Conservation (phyloP, 2,113 vertebrate species). For the Deroptyus accipitrinus region DNA sequence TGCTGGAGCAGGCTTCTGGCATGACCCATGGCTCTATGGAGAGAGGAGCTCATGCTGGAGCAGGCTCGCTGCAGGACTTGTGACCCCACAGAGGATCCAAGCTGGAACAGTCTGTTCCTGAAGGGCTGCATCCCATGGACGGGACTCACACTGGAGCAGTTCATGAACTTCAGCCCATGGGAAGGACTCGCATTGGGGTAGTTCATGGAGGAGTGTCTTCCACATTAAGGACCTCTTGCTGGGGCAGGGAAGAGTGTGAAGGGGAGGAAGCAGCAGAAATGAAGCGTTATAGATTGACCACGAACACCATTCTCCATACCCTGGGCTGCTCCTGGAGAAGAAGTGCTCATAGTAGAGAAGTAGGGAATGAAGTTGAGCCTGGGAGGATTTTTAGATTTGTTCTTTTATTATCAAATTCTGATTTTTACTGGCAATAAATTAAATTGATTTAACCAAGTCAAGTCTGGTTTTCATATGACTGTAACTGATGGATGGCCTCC, state of each 20-base stretch:
- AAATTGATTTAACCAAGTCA: accelerated
- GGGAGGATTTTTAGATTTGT: background rate
- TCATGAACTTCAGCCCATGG: background rate
- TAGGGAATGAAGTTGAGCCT: background rate
- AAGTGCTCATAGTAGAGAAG: background rate
- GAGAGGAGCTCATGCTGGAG: accelerated
- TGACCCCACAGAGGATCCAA: accelerated
- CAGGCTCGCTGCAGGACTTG: background rate
- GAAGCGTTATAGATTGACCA: accelerated
- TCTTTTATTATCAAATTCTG: background rate
- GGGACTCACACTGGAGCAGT: background rate
- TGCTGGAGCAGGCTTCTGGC: accelerated
- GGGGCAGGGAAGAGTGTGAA: background rate
- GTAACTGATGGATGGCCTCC: background rate
- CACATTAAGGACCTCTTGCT: accelerated
- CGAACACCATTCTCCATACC: accelerated
- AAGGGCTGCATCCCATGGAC: background rate
- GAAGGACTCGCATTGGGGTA: accelerated
- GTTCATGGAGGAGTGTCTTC: background rate
- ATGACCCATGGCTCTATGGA: background rate
- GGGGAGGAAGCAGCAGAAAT: background rate
- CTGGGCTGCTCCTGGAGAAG: background rate
- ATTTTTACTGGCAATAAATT: background rate
- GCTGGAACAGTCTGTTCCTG: background rate
- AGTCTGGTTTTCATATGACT: background rate